Percentiles rank a stretch among this genome's conserved stretches.
phyloP scores from a whole-genome alignment of 2,888 invertebrate genomes.

The Brachypterus glaber region DNA sequence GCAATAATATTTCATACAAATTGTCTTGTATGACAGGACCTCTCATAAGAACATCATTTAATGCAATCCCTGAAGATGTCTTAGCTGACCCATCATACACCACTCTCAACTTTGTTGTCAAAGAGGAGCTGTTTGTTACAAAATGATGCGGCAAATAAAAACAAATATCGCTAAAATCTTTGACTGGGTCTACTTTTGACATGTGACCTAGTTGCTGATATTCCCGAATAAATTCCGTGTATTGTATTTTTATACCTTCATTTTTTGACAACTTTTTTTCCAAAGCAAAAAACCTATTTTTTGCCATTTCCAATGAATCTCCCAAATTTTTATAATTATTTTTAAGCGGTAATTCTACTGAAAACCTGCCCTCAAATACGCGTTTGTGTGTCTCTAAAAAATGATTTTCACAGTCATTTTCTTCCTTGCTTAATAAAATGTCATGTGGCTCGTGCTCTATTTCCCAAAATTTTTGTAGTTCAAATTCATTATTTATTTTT shows the following conservation, averaged over 20 bases:
- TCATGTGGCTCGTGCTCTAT: background rate
- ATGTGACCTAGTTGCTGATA: too few relatives aligned
- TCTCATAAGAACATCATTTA: conserved; percentile 11
- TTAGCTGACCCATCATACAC: conserved; percentile 14
- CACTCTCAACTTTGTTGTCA: conserved; percentile 10
- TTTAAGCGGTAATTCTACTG: conserved; percentile 9
- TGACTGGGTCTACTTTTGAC: background rate
- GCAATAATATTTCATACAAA: conserved; percentile 16
- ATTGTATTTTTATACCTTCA: conserved; percentile 4
- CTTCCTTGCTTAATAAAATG: background rate
- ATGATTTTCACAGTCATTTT: conserved; percentile 1
- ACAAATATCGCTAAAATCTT: background rate
- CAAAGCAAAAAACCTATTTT: too few relatives aligned
- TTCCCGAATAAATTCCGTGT: conserved; percentile 11
- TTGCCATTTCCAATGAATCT: conserved; percentile 1
- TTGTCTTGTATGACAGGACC: conserved; percentile 16
- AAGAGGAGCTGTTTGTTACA: conserved; percentile 8
- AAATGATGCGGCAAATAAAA: conserved; percentile 17
- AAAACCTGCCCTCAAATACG: conserved; percentile 10
- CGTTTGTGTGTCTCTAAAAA: conserved; percentile 4
- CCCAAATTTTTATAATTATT: conserved; percentile 1
- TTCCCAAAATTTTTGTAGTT: conserved; percentile 6
- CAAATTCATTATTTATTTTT: too few relatives aligned
- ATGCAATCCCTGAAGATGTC: conserved; percentile 5
- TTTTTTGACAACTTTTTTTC: too few relatives aligned